phyloP scores from a whole-genome alignment of 2,113 vertebrate genomes.

The Pelmatolapia mariae region DNA sequence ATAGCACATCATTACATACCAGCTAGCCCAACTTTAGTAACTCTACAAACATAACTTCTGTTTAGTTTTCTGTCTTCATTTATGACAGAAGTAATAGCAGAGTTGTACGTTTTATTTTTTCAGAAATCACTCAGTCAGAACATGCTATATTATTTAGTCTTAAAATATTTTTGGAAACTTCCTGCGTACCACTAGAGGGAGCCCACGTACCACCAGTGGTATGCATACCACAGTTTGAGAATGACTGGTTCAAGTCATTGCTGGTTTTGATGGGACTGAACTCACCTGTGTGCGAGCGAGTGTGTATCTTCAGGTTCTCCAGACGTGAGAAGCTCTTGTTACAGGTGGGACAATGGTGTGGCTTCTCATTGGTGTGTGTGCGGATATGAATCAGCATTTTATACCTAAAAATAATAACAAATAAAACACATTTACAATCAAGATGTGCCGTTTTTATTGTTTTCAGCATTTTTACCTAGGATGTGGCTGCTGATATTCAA shows the following conservation, averaged over 20 bases:
- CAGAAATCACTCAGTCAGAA: background rate
- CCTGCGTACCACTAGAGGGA: accelerated
- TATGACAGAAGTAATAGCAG: background rate
- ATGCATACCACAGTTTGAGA: background rate
- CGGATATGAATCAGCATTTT: slow-evolving; percentile 99
- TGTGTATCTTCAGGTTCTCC: slow-evolving; percentile 98
- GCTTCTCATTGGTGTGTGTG: slow-evolving; percentile 97
- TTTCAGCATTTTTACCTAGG: background rate
- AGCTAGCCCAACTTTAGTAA: background rate
- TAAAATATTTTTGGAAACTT: background rate
- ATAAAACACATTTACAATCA: background rate
- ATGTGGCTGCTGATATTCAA: background rate
- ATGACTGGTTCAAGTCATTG: background rate
- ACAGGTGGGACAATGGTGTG: slow-evolving; percentile 92
- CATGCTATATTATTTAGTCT: background rate
- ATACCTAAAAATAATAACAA: slow-evolving; percentile 73
- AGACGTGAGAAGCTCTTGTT: slow-evolving; percentile 98
- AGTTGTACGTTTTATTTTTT: background rate
- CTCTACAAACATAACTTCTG: background rate
- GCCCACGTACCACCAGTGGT: background rate
- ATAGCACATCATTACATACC: background rate
- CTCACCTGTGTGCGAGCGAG: slow-evolving; percentile 94
- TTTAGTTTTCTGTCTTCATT: background rate
- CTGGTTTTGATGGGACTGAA: background rate
- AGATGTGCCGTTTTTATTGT: background rate